Percentiles rank a stretch among this genome's conserved stretches.
These are phyloP conservation scores for Philaenus spumarius DNA, from an alignment of 1,140 invertebrate genomes.

Conservation along the genomic window DNA sequence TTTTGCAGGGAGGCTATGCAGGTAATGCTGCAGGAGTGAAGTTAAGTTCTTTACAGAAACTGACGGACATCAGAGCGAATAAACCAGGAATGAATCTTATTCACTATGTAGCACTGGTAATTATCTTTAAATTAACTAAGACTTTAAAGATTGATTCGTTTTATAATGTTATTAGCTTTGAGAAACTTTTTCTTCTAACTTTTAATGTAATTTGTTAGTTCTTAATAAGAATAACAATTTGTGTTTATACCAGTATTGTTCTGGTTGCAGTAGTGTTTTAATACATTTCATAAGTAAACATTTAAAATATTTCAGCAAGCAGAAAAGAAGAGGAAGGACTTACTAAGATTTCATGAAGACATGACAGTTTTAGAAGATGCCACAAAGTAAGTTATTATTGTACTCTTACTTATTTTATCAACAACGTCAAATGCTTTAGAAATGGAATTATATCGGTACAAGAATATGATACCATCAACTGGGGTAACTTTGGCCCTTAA, in stretches of 20 bases:
- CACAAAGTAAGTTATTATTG: conserved; percentile 63
- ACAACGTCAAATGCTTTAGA: too few relatives aligned
- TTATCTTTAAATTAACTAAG: too few relatives aligned
- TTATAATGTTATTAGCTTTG: neutral
- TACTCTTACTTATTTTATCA: neutral
- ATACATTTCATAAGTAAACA: conserved; percentile 1
- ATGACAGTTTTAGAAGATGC: conserved; percentile 78
- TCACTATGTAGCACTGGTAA: conserved; percentile 85
- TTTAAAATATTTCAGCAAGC: conserved; percentile 60
- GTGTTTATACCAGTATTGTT: too few relatives aligned
- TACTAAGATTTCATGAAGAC: conserved; percentile 73
- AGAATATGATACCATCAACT: too few relatives aligned
- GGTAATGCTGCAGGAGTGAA: conserved; percentile 97
- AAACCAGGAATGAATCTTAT: conserved; percentile 96
- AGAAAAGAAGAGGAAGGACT: conserved; percentile 70
- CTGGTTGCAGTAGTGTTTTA: conserved; percentile 3
- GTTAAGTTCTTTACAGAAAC: conserved; percentile 87
- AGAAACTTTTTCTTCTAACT: neutral
- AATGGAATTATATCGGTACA: too few relatives aligned
- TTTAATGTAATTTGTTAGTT: conserved; percentile 7
- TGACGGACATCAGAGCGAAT: conserved; percentile 92
- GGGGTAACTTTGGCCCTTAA: too few relatives aligned
- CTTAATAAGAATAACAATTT: conserved; percentile 12
- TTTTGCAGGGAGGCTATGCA: conserved; percentile 82
- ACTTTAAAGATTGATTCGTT: neutral